Percentiles rank a stretch among this genome's conserved stretches.
Conservation (phyloP, 2,113 vertebrate genomes). For the Penelope pileata region DNA sequence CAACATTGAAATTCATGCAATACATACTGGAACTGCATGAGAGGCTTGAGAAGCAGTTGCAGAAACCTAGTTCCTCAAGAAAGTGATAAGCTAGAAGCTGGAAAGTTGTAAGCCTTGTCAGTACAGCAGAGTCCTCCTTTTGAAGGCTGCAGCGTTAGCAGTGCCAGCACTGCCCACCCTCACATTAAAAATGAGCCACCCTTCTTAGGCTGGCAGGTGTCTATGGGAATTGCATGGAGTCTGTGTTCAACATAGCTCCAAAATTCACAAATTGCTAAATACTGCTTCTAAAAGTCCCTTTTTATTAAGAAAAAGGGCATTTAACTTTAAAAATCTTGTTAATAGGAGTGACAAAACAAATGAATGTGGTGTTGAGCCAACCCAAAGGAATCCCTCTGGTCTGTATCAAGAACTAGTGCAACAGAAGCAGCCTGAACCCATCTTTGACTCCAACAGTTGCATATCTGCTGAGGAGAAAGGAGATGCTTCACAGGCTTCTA, state of each 20-base stretch:
- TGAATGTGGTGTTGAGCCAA: fast-evolving
- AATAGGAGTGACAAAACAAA: background rate
- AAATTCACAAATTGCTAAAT: background rate
- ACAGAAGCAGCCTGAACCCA: background rate
- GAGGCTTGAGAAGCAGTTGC: background rate
- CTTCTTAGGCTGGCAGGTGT: background rate
- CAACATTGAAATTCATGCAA: background rate
- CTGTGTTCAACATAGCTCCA: background rate
- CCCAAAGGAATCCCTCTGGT: background rate
- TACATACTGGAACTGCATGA: background rate
- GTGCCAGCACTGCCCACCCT: background rate
- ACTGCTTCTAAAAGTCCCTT: background rate
- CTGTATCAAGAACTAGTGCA: background rate
- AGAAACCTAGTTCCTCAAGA: background rate
- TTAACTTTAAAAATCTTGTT: background rate
- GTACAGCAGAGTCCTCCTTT: background rate
- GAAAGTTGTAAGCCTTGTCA: background rate
- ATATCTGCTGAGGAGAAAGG: background rate
- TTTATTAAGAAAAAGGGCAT: background rate
- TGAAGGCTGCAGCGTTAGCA: background rate
- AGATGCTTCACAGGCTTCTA: background rate
- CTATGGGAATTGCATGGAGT: background rate
- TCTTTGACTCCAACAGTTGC: background rate
- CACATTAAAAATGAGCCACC: background rate
- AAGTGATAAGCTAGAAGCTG: background rate